These are phyloP conservation scores for Oceanites oceanicus DNA, from an alignment of 2,113 vertebrate genomes.

Conservation along the genomic window DNA sequence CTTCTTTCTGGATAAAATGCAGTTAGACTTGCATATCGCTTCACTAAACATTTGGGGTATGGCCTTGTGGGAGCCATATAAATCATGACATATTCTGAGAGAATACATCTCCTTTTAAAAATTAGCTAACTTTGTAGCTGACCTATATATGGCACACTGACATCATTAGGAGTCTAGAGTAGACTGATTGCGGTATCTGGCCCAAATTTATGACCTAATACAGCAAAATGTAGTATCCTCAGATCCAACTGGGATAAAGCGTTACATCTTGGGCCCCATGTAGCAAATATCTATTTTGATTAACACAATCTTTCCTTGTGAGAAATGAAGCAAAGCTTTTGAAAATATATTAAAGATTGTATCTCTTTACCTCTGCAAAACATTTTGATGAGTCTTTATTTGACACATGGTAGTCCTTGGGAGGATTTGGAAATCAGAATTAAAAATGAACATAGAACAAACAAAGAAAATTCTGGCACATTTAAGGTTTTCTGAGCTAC, in stretches of 20 bases:
- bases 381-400: neutral
- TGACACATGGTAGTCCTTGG: accelerated
- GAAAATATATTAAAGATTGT: neutral
- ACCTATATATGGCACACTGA: neutral
- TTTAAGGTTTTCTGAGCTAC: neutral
- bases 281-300: neutral
- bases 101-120: neutral
- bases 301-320: neutral
- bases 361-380: neutral
- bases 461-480: neutral
- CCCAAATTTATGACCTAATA: slow-evolving; percentile 6
- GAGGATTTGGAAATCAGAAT: neutral
- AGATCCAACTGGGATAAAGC: neutral
- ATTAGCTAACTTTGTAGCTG: neutral
- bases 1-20: neutral
- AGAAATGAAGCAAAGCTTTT: neutral
- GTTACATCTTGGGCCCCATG: neutral
- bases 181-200: neutral
- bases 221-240: neutral
- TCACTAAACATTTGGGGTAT: neutral
- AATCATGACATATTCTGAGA: neutral
- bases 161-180: neutral
- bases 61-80: neutral
- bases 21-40: neutral
- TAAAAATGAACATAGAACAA: accelerated